Evolutionary conservation across 92 coral and sea anemone genomes (phyloP).

Genomic region (Parazoanthus atlanticus): DNA sequence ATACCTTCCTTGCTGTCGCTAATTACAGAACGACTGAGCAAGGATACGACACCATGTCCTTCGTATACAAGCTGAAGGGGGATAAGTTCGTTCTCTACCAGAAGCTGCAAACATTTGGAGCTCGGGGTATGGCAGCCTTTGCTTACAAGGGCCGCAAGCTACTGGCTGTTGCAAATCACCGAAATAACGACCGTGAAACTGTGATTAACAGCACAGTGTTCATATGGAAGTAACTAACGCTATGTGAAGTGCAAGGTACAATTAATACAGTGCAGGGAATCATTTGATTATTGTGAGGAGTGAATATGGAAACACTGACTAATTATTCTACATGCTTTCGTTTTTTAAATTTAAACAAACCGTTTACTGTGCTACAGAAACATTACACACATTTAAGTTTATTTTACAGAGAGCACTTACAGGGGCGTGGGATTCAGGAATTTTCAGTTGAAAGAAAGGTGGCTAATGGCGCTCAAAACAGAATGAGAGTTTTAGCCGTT

Average conservation of each 20-base stretch:
- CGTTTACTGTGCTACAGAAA: too few relatives aligned
- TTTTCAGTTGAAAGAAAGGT: too few relatives aligned
- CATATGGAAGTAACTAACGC: neutral
- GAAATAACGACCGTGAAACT: neutral
- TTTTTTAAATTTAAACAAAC: too few relatives aligned
- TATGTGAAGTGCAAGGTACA: neutral
- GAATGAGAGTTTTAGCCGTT: too few relatives aligned
- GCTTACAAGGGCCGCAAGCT: neutral
- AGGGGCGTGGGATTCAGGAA: too few relatives aligned
- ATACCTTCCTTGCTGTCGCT: conserved; percentile 1
- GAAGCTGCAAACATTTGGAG: neutral
- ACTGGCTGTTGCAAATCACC: neutral
- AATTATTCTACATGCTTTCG: too few relatives aligned
- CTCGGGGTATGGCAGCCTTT: neutral
- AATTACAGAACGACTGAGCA: neutral
- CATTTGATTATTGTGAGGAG: too few relatives aligned
- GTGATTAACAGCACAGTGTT: neutral
- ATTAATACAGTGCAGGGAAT: too few relatives aligned
- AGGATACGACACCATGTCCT: neutral
- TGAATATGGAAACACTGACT: too few relatives aligned
- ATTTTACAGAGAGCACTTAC: too few relatives aligned
- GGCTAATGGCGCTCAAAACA: too few relatives aligned
- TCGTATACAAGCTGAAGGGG: neutral
- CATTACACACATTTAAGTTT: too few relatives aligned
- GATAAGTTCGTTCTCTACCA: neutral